These are phyloP conservation scores for Myiothlypis chrysogaster DNA, from an alignment of 2,797 vertebrate species.

Conservation along the genomic window DNA sequence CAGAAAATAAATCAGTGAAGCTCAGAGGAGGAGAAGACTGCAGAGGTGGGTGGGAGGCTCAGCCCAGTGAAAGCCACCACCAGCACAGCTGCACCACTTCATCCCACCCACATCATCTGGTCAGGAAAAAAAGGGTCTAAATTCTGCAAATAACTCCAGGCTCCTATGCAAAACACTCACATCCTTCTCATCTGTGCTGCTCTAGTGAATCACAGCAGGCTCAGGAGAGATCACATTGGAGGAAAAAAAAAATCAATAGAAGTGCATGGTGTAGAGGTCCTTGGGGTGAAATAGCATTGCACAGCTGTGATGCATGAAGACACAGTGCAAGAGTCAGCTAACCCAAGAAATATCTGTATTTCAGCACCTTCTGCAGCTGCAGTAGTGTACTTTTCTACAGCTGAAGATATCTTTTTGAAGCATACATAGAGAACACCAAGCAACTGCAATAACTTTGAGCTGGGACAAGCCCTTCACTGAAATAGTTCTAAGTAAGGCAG, in stretches of 20 bases:
- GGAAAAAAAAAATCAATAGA: neutral
- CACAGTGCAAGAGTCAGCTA: neutral
- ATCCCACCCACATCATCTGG: neutral
- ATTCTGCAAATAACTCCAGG: neutral
- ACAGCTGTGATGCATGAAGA: neutral
- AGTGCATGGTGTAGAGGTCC: neutral
- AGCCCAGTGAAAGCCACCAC: neutral
- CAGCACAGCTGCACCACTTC: neutral
- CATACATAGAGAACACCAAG: neutral
- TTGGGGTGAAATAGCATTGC: neutral
- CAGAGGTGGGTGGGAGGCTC: neutral
- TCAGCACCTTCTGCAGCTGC: neutral
- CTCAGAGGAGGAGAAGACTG: neutral
- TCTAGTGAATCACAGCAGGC: neutral
- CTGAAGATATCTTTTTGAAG: neutral
- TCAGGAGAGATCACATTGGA: neutral
- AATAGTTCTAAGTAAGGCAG: rapidly evolving
- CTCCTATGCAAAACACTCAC: neutral
- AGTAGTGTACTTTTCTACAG: neutral
- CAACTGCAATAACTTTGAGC: rapidly evolving
- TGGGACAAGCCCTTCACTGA: neutral
- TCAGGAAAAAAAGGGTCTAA: neutral
- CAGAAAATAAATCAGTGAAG: rapidly evolving
- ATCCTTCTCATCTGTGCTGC: neutral
- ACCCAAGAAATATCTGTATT: neutral